A percentile compares a stretch with the other conserved stretches of the same genome.
Evolutionary conservation across 2,113 vertebrate species (phyloP).

Genomic region (Hypomesus transpacificus): DNA sequence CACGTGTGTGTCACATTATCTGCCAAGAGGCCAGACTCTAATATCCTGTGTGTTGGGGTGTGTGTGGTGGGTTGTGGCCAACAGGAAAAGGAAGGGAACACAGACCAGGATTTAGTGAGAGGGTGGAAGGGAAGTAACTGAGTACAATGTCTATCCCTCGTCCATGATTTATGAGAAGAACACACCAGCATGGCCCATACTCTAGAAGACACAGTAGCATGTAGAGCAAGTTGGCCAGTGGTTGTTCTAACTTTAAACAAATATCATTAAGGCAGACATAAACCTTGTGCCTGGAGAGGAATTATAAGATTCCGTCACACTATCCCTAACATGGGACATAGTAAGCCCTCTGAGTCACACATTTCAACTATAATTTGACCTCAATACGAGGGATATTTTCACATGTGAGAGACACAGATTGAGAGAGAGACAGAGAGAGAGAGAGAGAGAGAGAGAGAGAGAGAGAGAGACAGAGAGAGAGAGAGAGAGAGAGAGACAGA

Average conservation of each 20-base stretch:
- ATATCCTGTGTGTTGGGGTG: constrained; percentile 68
- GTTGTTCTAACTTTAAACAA: not conserved
- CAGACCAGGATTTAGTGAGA: constrained; percentile 64
- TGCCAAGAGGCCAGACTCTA: constrained; percentile 73
- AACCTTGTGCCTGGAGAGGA: not conserved
- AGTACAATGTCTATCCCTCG: constrained; percentile 62
- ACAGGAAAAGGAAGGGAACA: constrained; percentile 77
- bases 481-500: constrained; percentile 16
- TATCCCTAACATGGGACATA: constrained; percentile 35
- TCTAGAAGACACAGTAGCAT: constrained; percentile 12
- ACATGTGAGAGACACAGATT: constrained; percentile 7
- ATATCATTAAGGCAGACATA: not conserved
- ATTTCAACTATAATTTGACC: constrained; percentile 41
- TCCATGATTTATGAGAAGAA: constrained; percentile 59
- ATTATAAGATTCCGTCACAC: constrained; percentile 17
- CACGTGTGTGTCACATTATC: constrained; percentile 83
- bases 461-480: not conserved
- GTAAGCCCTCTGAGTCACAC: constrained; percentile 33
- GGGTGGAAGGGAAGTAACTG: constrained; percentile 59
- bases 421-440: not conserved
- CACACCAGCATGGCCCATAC: constrained; percentile 47
- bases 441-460: constrained; percentile 12
- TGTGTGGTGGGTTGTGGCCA: constrained; percentile 45
- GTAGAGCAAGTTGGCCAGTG: not conserved
- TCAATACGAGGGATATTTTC: constrained; percentile 38